Evolutionary conservation across 2,888 invertebrate species (phyloP).

Genomic region (Polyploca ridens): DNA sequence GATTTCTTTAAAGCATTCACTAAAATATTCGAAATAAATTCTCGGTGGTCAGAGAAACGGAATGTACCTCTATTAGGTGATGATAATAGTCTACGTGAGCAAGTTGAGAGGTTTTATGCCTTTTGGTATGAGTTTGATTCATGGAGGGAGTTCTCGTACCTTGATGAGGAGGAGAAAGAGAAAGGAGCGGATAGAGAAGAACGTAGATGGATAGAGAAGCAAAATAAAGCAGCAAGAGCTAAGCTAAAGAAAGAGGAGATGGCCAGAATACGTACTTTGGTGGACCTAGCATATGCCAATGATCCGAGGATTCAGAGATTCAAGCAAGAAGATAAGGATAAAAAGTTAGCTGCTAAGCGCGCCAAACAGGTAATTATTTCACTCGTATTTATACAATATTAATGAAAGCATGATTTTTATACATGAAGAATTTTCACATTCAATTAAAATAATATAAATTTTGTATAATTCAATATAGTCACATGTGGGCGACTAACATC

Average conservation of each 20-base stretch:
- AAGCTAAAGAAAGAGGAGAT: conserved; percentile 99
- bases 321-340: conserved; percentile 96
- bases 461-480: not conserved
- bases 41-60: conserved; percentile 95
- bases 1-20: conserved; percentile 89
- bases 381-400: not conserved
- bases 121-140: conserved; percentile 99
- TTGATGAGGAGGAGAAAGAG: conserved; percentile 99
- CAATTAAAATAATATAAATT: not conserved
- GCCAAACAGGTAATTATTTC: conserved; percentile 88
- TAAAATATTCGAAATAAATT: conserved; percentile 90
- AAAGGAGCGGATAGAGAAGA: conserved; percentile 98
- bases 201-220: conserved; percentile 98
- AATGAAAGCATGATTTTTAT: too few species aligned
- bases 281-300: conserved; percentile 96
- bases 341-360: conserved; percentile 93
- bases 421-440: too few species aligned
- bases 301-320: conserved; percentile 97
- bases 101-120: conserved; percentile 96
- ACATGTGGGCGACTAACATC: too few species aligned
- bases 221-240: conserved; percentile 96
- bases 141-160: conserved; percentile 99
- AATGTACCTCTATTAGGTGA: conserved; percentile 94
- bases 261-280: conserved; percentile 93
- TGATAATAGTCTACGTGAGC: conserved; percentile 89